Base-by-base conservation (phyloP, 1,140 invertebrate genomes). In the Drosophila ohnishii region DNA sequence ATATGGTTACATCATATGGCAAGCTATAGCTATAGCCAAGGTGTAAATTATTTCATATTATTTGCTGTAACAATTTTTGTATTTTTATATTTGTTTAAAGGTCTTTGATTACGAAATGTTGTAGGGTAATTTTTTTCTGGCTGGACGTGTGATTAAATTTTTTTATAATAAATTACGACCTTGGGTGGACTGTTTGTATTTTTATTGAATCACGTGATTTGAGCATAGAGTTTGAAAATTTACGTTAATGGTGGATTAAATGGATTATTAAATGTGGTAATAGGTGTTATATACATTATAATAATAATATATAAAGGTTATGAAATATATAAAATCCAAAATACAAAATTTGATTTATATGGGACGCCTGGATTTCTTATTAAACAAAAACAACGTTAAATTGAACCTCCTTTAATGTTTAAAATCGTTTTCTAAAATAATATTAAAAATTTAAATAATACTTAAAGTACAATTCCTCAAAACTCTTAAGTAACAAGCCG, bases 31-130 rank as follows among this genome's bases (percentile, higher is more conserved):
- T 22, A 45, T 58, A n/a, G 47, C 37, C 16, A 42, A 63, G 75
- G 80, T 83, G 80, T 84, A 84, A 83, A 84, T 79, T 83, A 60
- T 83, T 60, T 75, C 45, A 47, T 44, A 63, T 79, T 78, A 82
- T 81, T 82, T 81, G 69, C 76, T 73, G 75, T 83, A 83, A 83
- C 57, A 80, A 80, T 80, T 80, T 66, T 44, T 47, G 65, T 51
- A 67, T 80, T 58, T 74, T 73, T 56, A 78, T 70, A 57, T 83
- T 83, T 66, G 57, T 37, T 65, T 56, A 62, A 75, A 83, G 80
- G 79, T 82, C 79, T 75, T 79, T 79, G 60, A 50, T 82, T 78
- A 82, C 45, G 63, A 63, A 60, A 77, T 76, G 13, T 42, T 53
- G 16, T 53, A 55, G 28, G 19, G 32, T 48, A 34, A n/a, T n/a